Percentiles rank a stretch among this genome's conserved stretches.
phyloP scores from a whole-genome alignment of 2,113 vertebrate species.

The Chroicocephalus ridibundus region DNA sequence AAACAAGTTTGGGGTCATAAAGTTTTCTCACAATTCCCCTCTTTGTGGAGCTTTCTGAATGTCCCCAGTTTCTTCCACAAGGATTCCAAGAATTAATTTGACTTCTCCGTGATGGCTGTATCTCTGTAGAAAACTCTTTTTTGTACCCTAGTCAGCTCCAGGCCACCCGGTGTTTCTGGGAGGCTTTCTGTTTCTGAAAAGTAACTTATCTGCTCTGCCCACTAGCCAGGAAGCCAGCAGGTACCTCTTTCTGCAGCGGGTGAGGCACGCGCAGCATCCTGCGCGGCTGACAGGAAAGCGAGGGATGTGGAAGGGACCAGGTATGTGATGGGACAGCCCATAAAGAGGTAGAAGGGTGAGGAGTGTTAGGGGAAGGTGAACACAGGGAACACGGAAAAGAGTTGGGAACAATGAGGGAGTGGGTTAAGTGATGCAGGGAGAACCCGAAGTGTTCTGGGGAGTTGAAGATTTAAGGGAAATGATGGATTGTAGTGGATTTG shows the following conservation, averaged over 20 bases:
- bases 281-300: background rate
- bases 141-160: background rate
- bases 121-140: background rate
- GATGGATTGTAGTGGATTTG: background rate
- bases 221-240: accelerated
- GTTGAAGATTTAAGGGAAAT: background rate
- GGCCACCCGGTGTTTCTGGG: background rate
- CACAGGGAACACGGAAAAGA: background rate
- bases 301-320: background rate
- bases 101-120: background rate
- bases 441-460: background rate
- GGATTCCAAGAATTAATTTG: constrained; percentile 6
- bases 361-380: background rate
- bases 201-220: background rate
- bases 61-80: background rate
- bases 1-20: background rate
- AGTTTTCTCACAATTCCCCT: constrained; percentile 12
- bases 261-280: accelerated
- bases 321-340: background rate
- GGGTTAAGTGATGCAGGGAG: background rate
- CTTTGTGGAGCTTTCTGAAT: constrained; percentile 46
- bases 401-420: background rate
- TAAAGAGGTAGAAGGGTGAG: background rate
- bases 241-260: accelerated
- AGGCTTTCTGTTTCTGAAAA: background rate